A percentile compares a stretch with the other conserved stretches of the same genome.
These are phyloP conservation scores for Dromius quadrimaculatus DNA, from an alignment of 2,888 invertebrate species.

Conservation along the genomic window DNA sequence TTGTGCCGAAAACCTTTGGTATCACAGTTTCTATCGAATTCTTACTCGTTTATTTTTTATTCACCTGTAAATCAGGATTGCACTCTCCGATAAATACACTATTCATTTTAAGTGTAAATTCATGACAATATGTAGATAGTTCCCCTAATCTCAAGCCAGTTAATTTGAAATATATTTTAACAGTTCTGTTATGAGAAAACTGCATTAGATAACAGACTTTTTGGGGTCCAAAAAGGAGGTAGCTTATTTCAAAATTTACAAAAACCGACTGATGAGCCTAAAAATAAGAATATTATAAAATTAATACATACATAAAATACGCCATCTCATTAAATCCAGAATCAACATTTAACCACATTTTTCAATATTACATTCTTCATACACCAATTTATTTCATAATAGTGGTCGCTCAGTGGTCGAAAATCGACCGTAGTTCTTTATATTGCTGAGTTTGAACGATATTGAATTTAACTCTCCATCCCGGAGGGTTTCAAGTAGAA, in stretches of 20 bases:
- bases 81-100: slow-evolving; percentile 28
- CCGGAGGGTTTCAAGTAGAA: too few species aligned
- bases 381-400: too few species aligned
- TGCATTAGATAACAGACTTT: slow-evolving; percentile 12
- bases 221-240: not conserved
- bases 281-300: not conserved
- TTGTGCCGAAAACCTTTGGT: too few species aligned
- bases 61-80: slow-evolving; percentile 26
- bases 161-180: slow-evolving; percentile 29
- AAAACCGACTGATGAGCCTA: not conserved
- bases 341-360: not conserved
- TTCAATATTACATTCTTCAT: too few species aligned
- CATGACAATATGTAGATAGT: not conserved
- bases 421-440: not conserved
- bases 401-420: too few species aligned
- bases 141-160: not conserved
- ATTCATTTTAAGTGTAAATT: slow-evolving; percentile 12
- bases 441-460: not conserved
- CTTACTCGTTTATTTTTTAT: too few species aligned
- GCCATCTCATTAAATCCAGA: not conserved
- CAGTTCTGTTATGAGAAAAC: slow-evolving; percentile 32
- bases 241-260: slow-evolving; percentile 7
- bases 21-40: too few species aligned
- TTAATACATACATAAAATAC: not conserved
- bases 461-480: too few species aligned